A percentile compares a stretch with the other conserved stretches of the same genome.
Evolutionary conservation across 1,140 invertebrate species (phyloP).

Genomic region (Ceratitis capitata): DNA sequence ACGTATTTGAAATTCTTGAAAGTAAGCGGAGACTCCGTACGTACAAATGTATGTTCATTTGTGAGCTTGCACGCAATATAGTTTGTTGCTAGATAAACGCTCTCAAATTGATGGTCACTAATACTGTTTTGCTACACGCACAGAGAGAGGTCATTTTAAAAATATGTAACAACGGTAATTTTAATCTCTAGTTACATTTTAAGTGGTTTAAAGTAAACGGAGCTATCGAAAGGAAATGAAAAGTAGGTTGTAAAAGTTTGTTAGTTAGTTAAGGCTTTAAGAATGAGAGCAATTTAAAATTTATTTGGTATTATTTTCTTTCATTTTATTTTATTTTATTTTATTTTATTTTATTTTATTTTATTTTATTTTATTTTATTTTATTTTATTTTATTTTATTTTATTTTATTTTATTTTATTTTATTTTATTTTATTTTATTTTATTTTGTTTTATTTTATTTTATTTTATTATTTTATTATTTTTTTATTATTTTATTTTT

Average conservation of each 20-base stretch:
- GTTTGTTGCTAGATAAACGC: not conserved
- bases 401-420: too few species aligned
- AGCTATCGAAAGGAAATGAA: too few species aligned
- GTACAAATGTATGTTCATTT: not conserved
- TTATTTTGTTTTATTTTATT: not conserved
- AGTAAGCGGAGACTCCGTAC: not conserved
- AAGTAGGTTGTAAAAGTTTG: too few species aligned
- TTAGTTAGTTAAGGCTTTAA: too few species aligned
- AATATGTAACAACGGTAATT: not conserved
- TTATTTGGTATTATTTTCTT: too few species aligned
- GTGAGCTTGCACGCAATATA: not conserved
- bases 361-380: too few species aligned
- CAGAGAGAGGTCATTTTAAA: not conserved
- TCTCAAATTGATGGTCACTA: not conserved
- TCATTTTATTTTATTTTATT: too few species aligned
- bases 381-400: too few species aligned
- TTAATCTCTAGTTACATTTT: conserved; percentile 6
- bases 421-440: too few species aligned
- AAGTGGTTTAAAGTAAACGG: not conserved
- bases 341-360: too few species aligned
- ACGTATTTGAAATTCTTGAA: too few species aligned
- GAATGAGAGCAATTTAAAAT: too few species aligned
- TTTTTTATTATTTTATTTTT: not conserved
- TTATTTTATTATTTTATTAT: not conserved
- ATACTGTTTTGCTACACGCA: not conserved